Percentiles rank a stretch among this genome's conserved stretches.
Evolutionary conservation across 2,888 invertebrate genomes (phyloP).

Genomic region (Malthinus seriepunctatus): DNA sequence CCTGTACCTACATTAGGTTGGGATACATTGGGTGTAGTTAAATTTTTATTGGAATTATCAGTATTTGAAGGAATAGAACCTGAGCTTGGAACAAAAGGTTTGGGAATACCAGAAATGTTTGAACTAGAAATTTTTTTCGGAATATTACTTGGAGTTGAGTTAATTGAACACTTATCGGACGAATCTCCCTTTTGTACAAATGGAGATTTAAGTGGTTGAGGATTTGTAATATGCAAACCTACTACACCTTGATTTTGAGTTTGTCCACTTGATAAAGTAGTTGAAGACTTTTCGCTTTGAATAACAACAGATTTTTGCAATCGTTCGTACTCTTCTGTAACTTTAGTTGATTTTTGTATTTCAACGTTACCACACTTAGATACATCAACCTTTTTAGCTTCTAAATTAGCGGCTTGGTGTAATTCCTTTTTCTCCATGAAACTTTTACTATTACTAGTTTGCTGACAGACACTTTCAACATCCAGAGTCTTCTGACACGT

Average conservation of each 20-base stretch:
- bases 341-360: constrained; percentile 65
- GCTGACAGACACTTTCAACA: background rate
- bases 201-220: constrained; percentile 42
- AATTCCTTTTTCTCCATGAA: background rate
- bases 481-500: too few relatives aligned
- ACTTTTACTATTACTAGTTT: background rate
- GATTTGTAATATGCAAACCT: constrained; percentile 49
- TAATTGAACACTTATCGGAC: background rate
- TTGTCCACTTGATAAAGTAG: constrained; percentile 28
- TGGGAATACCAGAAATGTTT: constrained; percentile 8
- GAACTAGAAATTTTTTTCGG: constrained; percentile 6
- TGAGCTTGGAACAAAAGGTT: constrained; percentile 5
- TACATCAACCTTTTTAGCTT: constrained; percentile 3
- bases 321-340: constrained; percentile 70
- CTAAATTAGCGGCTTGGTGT: constrained; percentile 1
- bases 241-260: constrained; percentile 39
- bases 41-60: constrained; percentile 37
- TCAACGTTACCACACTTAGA: constrained; percentile 53
- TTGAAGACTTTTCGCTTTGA: constrained; percentile 59
- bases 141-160: constrained; percentile 5
- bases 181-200: constrained; percentile 22
- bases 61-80: constrained; percentile 20
- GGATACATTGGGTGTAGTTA: constrained; percentile 52
- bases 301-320: constrained; percentile 67
- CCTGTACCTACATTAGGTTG: constrained; percentile 54